These are phyloP conservation scores for Leuciscus waleckii DNA, from an alignment of 2,797 vertebrate genomes.

Conservation along the genomic window DNA sequence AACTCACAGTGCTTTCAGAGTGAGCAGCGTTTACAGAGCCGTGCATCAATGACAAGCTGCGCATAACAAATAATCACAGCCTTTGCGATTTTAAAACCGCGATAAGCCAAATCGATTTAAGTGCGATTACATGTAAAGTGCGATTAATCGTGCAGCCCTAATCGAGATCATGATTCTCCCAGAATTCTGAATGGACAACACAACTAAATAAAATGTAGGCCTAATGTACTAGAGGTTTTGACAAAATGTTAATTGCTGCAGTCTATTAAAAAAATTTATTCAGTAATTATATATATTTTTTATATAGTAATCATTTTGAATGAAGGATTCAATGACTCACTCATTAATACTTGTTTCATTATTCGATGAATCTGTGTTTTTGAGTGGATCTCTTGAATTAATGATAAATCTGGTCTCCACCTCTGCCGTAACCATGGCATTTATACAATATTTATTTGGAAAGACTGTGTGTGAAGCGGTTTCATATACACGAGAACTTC, in stretches of 20 bases:
- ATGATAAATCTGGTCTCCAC: neutral
- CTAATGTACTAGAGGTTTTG: neutral
- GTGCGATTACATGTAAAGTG: too few species aligned
- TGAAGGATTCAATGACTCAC: neutral
- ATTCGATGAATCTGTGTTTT: neutral
- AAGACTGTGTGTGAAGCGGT: too few species aligned
- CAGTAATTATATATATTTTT: neutral
- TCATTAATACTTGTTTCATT: neutral
- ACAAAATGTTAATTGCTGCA: neutral
- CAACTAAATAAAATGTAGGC: neutral
- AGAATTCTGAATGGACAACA: neutral
- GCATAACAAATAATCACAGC: too few species aligned
- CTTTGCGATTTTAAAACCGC: too few species aligned
- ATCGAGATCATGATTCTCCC: neutral
- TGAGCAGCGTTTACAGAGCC: too few species aligned
- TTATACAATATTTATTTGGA: neutral
- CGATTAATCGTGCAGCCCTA: neutral
- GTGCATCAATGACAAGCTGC: too few species aligned
- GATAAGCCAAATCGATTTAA: too few species aligned
- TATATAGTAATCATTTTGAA: too few species aligned
- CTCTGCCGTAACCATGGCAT: neutral
- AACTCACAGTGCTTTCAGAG: too few species aligned
- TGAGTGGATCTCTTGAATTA: neutral
- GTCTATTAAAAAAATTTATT: neutral
- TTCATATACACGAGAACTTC: too few species aligned